phyloP scores from a whole-genome alignment of 2,888 invertebrate genomes.

The Drosophila atripex region DNA sequence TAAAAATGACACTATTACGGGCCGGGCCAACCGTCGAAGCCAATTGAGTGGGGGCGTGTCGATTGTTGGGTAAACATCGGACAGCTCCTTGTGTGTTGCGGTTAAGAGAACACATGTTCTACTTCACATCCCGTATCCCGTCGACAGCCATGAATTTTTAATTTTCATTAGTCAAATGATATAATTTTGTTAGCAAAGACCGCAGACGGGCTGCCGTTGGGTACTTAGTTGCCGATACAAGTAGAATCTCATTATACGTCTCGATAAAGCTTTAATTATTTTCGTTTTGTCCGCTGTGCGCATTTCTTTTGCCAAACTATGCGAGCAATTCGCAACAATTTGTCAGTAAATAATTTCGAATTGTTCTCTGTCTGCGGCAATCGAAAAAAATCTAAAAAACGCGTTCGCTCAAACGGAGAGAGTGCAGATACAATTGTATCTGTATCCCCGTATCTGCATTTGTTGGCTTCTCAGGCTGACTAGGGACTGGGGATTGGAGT shows the following conservation, averaged over 20 bases:
- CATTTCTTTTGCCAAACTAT: conserved; percentile 69
- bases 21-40: conserved; percentile 20
- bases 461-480: conserved; percentile 20
- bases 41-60: conserved; percentile 73
- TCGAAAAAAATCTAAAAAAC: conserved; percentile 45
- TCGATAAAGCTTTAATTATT: conserved; percentile 54
- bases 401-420: conserved; percentile 39
- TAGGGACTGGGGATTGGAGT: conserved; percentile 9
- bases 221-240: conserved; percentile 41
- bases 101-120: conserved; percentile 75
- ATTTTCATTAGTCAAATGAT: conserved; percentile 61
- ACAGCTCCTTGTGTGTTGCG: conserved; percentile 68
- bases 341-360: conserved; percentile 83
- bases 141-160: conserved; percentile 61
- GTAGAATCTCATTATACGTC: conserved; percentile 42
- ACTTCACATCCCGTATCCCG: conserved; percentile 60
- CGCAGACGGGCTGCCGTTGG: conserved; percentile 17
- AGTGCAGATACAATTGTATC: conserved; percentile 6
- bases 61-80: conserved; percentile 81
- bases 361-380: conserved; percentile 50
- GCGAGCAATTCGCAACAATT: conserved; percentile 82
- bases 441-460: conserved; percentile 26
- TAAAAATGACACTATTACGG: conserved; percentile 77
- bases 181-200: conserved; percentile 51
- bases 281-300: conserved; percentile 56